Conservation (phyloP, 2,113 vertebrate species). For the Vidua chalybeata region DNA sequence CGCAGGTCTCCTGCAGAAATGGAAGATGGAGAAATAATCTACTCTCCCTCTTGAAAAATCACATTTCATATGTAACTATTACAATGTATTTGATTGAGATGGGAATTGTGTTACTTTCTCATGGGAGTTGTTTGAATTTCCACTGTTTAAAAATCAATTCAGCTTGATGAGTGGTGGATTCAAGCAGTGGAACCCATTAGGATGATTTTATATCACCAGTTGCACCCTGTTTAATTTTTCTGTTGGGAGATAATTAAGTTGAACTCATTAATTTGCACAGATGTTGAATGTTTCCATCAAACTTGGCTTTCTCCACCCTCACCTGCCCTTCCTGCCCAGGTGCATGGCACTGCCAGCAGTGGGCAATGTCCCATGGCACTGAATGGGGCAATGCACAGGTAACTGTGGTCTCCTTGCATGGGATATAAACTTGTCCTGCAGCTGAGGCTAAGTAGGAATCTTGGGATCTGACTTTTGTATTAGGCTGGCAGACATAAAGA, state of each 20-base stretch:
- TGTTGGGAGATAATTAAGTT: constrained; percentile 44
- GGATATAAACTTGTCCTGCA: not conserved
- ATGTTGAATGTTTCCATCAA: not conserved
- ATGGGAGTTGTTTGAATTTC: constrained; percentile 53
- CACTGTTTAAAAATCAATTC: constrained; percentile 61
- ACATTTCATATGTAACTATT: constrained; percentile 51
- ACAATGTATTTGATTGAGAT: constrained; percentile 52
- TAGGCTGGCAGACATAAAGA: not conserved
- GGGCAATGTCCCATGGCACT: not conserved
- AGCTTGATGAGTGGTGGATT: constrained; percentile 34
- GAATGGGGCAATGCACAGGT: accelerated
- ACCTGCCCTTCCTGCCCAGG: not conserved
- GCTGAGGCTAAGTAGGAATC: too few species aligned
- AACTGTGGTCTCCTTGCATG: not conserved
- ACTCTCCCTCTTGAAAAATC: constrained; percentile 12
- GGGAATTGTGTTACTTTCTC: constrained; percentile 57
- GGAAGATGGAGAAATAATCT: constrained; percentile 10
- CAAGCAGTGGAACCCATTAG: constrained; percentile 45
- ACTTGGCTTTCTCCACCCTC: not conserved
- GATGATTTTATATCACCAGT: constrained; percentile 14
- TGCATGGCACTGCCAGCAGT: not conserved
- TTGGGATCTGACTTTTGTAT: not conserved
- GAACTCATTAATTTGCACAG: constrained; percentile 26
- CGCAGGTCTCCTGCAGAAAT: not conserved
- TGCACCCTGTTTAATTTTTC: constrained; percentile 49